Base-by-base conservation (phyloP, 2,888 invertebrate species). In the Chloromyia formosa region DNA sequence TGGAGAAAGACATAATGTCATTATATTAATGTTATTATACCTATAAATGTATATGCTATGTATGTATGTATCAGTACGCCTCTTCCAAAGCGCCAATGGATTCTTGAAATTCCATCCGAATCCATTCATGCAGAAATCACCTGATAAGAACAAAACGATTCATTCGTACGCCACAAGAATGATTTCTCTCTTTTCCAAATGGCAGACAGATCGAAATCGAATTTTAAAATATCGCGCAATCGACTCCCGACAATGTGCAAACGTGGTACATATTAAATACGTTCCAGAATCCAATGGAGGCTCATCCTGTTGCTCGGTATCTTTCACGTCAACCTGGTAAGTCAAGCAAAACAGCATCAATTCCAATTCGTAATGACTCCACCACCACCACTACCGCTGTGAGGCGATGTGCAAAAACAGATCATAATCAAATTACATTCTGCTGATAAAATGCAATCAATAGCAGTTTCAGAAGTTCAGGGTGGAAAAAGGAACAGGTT, bases 141-240 rank as follows among this genome's bases (percentile, higher is more conserved):
- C 73, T 56, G 77, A 77, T 77, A 77, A 77, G 76, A 76, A 74
- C 40, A 74, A 56, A 73, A 72, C 64, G 74, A 42, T 76, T 74
- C 61, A 42, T 35, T 20, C 27, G 23, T 14, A 23, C 7, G 23
- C 18, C 66, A 27, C 69, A 54, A 53, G 53, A 27, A 54, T 42
- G 18, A 18, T 35, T 54, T 27, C 58, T 42, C 35, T 27, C 58
- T 42, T 18, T 69, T 69, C 69, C 56, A 66, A 66, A 54, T 35
- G 45, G 66, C 60, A 73, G 73, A 62, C 75, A 69, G 71, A 60
- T 60, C 53, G 22, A 56, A 77, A 77, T 75, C 75, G 74, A 77
- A 77, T 75, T 75, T 77, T 74, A 75, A 77, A 77, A 77, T 76
- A 74, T 64, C 64, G 74, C 60, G 66, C 58, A 71, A 56, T 71